phyloP scores from a whole-genome alignment of 1,140 invertebrate genomes.

The Procambarus clarkii region DNA sequence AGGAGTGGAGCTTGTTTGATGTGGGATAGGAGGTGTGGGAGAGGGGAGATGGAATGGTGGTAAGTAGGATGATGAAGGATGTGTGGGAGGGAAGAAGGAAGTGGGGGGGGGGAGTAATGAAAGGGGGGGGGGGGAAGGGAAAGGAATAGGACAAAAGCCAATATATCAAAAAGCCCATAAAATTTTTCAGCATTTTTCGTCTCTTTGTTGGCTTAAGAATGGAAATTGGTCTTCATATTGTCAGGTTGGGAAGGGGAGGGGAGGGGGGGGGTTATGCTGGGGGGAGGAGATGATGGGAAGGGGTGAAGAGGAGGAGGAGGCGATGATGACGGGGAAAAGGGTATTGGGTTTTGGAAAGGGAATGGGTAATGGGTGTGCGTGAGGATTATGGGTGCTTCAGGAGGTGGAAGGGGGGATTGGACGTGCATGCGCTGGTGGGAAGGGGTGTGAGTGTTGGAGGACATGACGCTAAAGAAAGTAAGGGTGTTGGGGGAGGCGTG shows the following conservation, averaged over 20 bases:
- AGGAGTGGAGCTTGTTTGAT: not conserved
- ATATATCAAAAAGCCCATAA: conserved; percentile 41
- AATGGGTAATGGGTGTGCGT: no score
- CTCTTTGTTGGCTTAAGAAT: conserved; percentile 40
- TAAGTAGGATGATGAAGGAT: not conserved
- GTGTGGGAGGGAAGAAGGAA: not conserved
- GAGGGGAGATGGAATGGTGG: no score
- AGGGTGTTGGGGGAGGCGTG: no score
- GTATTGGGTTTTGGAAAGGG: no score
- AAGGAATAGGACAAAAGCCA: not conserved
- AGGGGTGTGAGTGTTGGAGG: no score
- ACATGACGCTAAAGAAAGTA: no score
- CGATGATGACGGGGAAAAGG: no score
- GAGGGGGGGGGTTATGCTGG: not conserved
- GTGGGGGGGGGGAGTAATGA: not conserved
- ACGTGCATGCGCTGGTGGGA: no score
- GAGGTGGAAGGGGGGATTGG: no score
- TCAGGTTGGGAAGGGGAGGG: not conserved
- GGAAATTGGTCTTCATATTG: conserved; percentile 38
- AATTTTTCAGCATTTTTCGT: conserved; percentile 21
- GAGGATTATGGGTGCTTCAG: no score
- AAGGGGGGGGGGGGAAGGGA: not conserved
- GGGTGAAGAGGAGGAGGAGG: not conserved
- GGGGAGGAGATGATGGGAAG: not conserved
- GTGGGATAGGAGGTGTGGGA: not conserved